These are phyloP conservation scores for Tribolium castaneum DNA, from an alignment of 1,140 invertebrate genomes.

Conservation along the genomic window DNA sequence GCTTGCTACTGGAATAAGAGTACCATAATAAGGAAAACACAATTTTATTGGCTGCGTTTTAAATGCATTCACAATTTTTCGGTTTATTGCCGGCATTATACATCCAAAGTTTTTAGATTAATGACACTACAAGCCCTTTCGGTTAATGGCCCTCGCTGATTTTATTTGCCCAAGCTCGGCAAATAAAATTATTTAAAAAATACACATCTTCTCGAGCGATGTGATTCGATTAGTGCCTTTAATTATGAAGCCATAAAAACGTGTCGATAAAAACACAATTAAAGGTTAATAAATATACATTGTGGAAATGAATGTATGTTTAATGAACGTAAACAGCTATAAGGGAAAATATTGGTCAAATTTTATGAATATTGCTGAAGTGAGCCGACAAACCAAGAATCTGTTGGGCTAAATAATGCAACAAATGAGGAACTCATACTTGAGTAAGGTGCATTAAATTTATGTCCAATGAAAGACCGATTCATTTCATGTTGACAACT, in stretches of 20 bases:
- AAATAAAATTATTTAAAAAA: not conserved
- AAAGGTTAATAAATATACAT: slow-evolving; percentile 27
- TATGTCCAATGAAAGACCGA: slow-evolving; percentile 52
- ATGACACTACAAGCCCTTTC: not conserved
- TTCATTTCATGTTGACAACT: slow-evolving; percentile 56
- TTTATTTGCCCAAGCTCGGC: not conserved
- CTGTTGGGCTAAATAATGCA: slow-evolving; percentile 36
- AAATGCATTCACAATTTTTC: slow-evolving; percentile 47
- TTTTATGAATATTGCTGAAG: slow-evolving; percentile 18
- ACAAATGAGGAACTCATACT: slow-evolving; percentile 44
- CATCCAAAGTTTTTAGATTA: not conserved
- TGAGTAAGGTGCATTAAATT: slow-evolving; percentile 49
- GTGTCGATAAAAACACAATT: slow-evolving; percentile 11
- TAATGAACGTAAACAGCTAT: slow-evolving; percentile 23
- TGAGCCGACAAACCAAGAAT: slow-evolving; percentile 30
- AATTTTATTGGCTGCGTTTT: slow-evolving; percentile 41
- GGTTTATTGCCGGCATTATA: slow-evolving; percentile 40
- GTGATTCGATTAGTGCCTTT: slow-evolving; percentile 6
- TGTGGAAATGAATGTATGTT: slow-evolving; percentile 25
- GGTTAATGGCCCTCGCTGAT: not conserved
- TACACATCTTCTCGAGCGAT: not conserved
- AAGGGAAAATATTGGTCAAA: slow-evolving; percentile 15
- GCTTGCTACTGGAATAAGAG: not conserved
- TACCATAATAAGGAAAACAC: slow-evolving; percentile 28
- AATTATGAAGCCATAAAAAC: slow-evolving; percentile 24